Conservation (phyloP, 2,888 invertebrate species). For the Lymantria dispar region DNA sequence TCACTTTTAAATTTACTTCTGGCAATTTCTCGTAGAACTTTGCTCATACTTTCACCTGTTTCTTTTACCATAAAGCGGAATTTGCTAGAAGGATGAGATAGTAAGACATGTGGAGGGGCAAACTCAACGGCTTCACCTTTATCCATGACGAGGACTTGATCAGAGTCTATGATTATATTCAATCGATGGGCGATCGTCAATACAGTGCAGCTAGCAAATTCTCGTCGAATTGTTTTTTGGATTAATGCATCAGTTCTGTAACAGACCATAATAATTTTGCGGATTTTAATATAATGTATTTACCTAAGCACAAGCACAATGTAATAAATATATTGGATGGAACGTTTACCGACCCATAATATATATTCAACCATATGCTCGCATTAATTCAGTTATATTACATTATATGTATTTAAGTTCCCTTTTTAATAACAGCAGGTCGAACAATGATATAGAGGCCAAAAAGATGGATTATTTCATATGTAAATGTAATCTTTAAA, state of each 20-base stretch:
- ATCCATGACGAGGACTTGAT: slow-evolving; percentile 93
- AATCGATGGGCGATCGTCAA: slow-evolving; percentile 95
- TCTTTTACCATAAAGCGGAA: slow-evolving; percentile 86
- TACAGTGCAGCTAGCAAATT: slow-evolving; percentile 91
- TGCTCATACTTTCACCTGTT: slow-evolving; percentile 80
- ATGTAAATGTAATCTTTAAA: no score
- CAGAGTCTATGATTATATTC: slow-evolving; percentile 95
- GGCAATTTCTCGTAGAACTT: slow-evolving; percentile 55
- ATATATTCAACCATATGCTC: no score
- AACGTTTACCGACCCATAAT: no score
- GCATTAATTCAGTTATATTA: no score
- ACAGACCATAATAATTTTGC: no score
- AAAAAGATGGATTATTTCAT: no score
- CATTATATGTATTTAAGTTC: no score
- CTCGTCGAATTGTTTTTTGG: slow-evolving; percentile 89
- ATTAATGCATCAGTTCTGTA: slow-evolving; percentile 87
- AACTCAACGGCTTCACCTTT: slow-evolving; percentile 88
- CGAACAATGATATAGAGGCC: no score
- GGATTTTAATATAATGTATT: no score
- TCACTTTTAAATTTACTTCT: slow-evolving; percentile 55
- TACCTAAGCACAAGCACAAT: no score
- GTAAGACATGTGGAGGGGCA: slow-evolving; percentile 85
- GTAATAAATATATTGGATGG: no score
- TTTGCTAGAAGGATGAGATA: slow-evolving; percentile 81
- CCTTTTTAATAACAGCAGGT: no score